phyloP scores from a whole-genome alignment of 2,888 invertebrate genomes.

The Anthrax anthrax region DNA sequence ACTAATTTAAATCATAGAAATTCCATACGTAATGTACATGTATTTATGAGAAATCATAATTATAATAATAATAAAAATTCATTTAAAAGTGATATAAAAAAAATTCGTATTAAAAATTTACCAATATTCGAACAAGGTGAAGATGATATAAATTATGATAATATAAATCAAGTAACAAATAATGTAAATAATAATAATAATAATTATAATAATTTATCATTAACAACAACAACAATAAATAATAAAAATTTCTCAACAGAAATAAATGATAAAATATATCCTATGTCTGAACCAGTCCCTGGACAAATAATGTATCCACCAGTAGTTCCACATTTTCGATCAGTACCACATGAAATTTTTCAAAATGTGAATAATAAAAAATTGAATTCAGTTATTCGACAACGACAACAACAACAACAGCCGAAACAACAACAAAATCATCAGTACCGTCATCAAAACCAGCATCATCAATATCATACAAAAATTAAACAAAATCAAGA shows the following conservation, averaged over 20 bases:
- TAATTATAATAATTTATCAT: too few relatives aligned
- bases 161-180: not conserved
- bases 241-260: conserved; percentile 19
- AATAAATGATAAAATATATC: conserved; percentile 24
- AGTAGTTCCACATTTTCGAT: conserved; percentile 22
- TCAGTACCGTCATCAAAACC: not conserved
- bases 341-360: conserved; percentile 15
- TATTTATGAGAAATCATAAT: not conserved
- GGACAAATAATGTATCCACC: conserved; percentile 30
- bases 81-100: not conserved
- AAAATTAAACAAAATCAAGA: not conserved
- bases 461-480: not conserved
- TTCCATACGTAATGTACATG: not conserved
- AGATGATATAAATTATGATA: not conserved
- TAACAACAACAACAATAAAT: too few relatives aligned
- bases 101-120: not conserved
- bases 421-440: too few relatives aligned
- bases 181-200: not conserved
- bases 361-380: not conserved
- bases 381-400: not conserved
- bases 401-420: not conserved
- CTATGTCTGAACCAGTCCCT: conserved; percentile 31
- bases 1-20: conserved; percentile 1
- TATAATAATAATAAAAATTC: not conserved
- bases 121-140: conserved; percentile 2